Evolutionary conservation across 2,113 vertebrate species (phyloP).

Genomic region (Notarius lentiginosus): DNA sequence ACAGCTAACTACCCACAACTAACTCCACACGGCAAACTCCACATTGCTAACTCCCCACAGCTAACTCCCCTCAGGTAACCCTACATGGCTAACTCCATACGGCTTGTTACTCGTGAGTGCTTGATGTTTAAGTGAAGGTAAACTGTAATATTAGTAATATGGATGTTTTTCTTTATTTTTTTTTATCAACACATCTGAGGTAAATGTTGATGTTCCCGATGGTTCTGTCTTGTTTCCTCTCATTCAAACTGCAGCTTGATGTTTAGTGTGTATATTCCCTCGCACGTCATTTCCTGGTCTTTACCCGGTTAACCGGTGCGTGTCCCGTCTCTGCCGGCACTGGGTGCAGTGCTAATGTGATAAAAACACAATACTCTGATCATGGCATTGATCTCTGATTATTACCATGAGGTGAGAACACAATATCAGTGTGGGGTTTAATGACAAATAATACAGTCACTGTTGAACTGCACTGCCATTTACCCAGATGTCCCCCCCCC

Average conservation of each 20-base stretch:
- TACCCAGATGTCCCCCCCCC: conserved; percentile 7
- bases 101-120: too few relatives aligned
- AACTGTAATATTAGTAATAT: background rate
- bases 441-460: conserved; percentile 2
- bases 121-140: background rate
- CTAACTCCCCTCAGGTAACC: background rate
- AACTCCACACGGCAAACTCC: too few relatives aligned
- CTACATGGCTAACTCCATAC: too few relatives aligned
- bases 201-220: too few relatives aligned
- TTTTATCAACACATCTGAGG: too few relatives aligned
- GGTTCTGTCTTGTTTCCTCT: background rate
- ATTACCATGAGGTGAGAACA: background rate
- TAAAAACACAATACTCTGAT: background rate
- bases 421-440: background rate
- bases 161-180: background rate
- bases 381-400: background rate
- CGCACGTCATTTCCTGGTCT: background rate
- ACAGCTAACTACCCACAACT: too few relatives aligned
- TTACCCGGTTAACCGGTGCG: background rate
- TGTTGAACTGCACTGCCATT: background rate
- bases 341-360: background rate
- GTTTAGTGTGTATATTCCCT: background rate
- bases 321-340: background rate
- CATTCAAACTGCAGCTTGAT: background rate
- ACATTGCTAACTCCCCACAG: background rate